A percentile compares a stretch with the other conserved stretches of the same genome.
Conservation (phyloP, 2,888 invertebrate genomes). For the Mythimna vitellina region DNA sequence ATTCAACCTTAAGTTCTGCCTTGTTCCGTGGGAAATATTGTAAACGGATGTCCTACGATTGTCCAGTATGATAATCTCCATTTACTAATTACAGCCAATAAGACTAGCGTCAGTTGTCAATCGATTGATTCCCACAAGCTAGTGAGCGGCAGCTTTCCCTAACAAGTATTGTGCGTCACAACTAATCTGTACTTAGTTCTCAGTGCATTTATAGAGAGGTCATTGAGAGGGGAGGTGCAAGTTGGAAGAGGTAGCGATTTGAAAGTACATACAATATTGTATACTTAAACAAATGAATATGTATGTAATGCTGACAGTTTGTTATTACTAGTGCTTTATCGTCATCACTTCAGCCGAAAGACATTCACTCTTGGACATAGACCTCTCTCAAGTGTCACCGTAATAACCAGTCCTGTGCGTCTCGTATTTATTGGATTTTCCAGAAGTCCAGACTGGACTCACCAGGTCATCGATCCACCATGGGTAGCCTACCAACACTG, state of each 20-base stretch:
- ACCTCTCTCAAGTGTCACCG: no score
- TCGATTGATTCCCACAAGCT: constrained; percentile 10
- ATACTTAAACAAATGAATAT: not conserved
- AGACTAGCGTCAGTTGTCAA: constrained; percentile 1
- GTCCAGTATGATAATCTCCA: not conserved
- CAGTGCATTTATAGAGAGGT: constrained; percentile 60
- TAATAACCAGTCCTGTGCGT: no score
- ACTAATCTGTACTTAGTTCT: constrained; percentile 49
- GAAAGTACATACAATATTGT: no score
- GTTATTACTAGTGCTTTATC: no score
- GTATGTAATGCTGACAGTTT: no score
- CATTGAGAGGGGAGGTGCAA: constrained; percentile 44
- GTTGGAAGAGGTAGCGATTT: constrained; percentile 24
- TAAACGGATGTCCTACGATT: not conserved
- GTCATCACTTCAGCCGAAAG: no score
- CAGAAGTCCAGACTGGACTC: no score
- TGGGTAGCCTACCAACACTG: no score
- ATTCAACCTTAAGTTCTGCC: not conserved
- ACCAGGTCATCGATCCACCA: no score
- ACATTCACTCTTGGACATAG: no score
- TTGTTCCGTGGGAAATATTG: not conserved
- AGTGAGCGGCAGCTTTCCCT: constrained; percentile 32
- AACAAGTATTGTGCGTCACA: constrained; percentile 45
- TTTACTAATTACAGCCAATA: constrained; percentile 4
- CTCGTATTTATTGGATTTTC: no score